phyloP scores from a whole-genome alignment of 2,888 invertebrate species.

The Harpalus rufipes region DNA sequence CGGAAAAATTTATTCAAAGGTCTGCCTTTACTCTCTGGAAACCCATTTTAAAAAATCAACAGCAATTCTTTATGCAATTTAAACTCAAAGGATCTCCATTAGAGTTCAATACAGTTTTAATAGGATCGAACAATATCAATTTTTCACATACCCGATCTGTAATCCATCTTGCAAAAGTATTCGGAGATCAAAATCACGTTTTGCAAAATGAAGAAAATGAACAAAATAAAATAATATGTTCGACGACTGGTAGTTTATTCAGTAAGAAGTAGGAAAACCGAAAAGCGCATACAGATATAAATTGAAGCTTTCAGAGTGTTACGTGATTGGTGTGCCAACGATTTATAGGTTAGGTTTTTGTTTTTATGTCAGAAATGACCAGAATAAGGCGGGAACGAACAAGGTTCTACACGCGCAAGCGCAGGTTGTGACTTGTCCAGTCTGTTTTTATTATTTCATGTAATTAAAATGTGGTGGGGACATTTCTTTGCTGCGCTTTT shows the following conservation, averaged over 20 bases:
- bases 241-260: constrained; percentile 9
- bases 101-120: constrained; percentile 2
- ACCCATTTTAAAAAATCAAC: background rate
- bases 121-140: constrained; percentile 7
- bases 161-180: constrained; percentile 17
- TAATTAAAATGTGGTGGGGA: constrained; percentile 23
- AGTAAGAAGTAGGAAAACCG: constrained; percentile 3
- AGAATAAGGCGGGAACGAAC: constrained; percentile 44
- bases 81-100: background rate
- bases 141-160: constrained; percentile 17
- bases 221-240: background rate
- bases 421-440: background rate
- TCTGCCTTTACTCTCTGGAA: background rate
- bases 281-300: constrained; percentile 61
- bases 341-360: constrained; percentile 61
- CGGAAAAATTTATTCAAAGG: background rate
- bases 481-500: constrained; percentile 1
- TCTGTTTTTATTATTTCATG: constrained; percentile 30
- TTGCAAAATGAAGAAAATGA: constrained; percentile 30
- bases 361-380: constrained; percentile 55
- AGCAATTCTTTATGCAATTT: background rate
- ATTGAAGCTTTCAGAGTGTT: constrained; percentile 62
- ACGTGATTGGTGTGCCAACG: constrained; percentile 64
- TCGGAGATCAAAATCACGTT: constrained; percentile 17
- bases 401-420: constrained; percentile 3